These are phyloP conservation scores for Cheilinus undulatus DNA, from an alignment of 2,113 vertebrate species.

Conservation along the genomic window DNA sequence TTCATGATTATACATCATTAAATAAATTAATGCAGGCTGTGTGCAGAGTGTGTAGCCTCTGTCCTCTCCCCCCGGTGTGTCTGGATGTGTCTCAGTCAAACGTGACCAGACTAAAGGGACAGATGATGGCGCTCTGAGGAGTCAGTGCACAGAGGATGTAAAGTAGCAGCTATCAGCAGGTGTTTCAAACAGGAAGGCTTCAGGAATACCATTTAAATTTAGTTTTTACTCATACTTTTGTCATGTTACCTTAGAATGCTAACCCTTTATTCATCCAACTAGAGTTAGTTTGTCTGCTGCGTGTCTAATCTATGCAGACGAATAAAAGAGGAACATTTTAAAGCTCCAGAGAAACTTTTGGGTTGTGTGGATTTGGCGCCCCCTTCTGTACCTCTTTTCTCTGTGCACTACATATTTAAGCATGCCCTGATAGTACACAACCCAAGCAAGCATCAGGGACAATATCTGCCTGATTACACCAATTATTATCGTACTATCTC, in stretches of 20 bases:
- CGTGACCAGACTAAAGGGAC: slow-evolving; percentile 78
- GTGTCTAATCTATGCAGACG: no score
- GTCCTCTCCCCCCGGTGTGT: slow-evolving; percentile 34
- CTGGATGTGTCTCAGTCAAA: slow-evolving; percentile 68
- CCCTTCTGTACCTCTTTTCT: no score
- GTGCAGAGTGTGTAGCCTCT: slow-evolving; percentile 2
- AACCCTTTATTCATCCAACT: no score
- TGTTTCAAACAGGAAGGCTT: not conserved
- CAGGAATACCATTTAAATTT: not conserved
- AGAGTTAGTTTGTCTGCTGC: not conserved
- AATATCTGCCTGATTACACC: no score
- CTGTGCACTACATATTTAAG: no score
- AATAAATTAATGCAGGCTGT: not conserved
- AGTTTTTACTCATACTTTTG: not conserved
- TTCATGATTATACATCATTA: not conserved
- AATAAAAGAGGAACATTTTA: no score
- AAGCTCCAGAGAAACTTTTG: no score
- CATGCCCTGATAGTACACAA: no score
- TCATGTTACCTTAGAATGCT: no score
- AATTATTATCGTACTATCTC: no score
- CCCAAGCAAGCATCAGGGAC: no score
- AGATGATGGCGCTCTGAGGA: slow-evolving; percentile 35
- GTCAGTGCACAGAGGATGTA: not conserved
- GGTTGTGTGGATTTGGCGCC: no score
- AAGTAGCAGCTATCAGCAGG: not conserved